Evolutionary conservation across 2,888 invertebrate genomes (phyloP).

Genomic region (Odontocolon sp.): DNA sequence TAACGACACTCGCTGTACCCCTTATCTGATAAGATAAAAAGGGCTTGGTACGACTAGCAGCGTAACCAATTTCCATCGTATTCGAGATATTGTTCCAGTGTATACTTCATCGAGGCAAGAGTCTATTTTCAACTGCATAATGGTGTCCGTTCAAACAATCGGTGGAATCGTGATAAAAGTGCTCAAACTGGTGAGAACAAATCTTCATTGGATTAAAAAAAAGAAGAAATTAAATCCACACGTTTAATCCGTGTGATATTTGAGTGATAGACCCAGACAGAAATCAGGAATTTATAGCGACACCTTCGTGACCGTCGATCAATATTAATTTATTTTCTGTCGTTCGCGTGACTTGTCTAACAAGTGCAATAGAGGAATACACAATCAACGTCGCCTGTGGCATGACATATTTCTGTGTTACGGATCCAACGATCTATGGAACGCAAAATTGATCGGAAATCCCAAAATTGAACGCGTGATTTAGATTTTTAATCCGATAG

Average conservation of each 20-base stretch:
- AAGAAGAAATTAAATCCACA: neutral
- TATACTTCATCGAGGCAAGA: conserved; percentile 45
- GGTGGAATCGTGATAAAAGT: conserved; percentile 91
- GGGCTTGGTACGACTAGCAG: conserved; percentile 73
- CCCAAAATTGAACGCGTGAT: too few relatives aligned
- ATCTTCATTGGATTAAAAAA: neutral
- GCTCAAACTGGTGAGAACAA: conserved; percentile 89
- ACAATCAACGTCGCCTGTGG: neutral
- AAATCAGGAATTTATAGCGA: conserved; percentile 15
- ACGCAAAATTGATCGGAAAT: too few relatives aligned
- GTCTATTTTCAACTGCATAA: conserved; percentile 79
- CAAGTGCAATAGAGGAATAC: neutral
- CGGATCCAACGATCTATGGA: neutral
- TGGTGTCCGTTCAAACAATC: conserved; percentile 91
- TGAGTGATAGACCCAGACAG: too few relatives aligned
- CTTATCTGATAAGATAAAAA: conserved; percentile 80
- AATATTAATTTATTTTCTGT: conserved; percentile 3
- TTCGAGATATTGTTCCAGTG: conserved; percentile 45
- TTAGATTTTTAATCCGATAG: too few relatives aligned
- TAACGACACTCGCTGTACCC: conserved; percentile 54
- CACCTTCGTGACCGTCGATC: conserved; percentile 30
- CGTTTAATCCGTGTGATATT: too few relatives aligned
- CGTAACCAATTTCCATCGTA: conserved; percentile 49
- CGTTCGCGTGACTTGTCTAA: conserved; percentile 22
- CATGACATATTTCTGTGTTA: neutral